Evolutionary conservation across 1,140 invertebrate genomes (phyloP).

Genomic region (Drosophila tropicalis): DNA sequence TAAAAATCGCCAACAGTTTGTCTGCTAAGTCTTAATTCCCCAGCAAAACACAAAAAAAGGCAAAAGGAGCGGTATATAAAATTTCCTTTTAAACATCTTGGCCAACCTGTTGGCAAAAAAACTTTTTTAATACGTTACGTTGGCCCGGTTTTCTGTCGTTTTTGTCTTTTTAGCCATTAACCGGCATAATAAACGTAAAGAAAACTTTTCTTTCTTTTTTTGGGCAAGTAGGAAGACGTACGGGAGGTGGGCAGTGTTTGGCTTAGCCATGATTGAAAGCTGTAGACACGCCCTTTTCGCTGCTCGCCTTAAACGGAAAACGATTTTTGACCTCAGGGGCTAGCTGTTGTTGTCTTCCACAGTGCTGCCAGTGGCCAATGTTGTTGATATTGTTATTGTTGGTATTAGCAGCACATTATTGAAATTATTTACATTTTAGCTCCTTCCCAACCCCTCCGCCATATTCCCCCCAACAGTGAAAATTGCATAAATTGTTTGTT

Average conservation of each 20-base stretch:
- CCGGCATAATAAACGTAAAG: constrained; percentile 58
- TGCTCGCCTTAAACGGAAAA: constrained; percentile 13
- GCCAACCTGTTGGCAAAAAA: constrained; percentile 63
- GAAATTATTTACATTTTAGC: constrained; percentile 64
- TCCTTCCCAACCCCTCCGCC: not conserved
- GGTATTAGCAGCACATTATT: constrained; percentile 74
- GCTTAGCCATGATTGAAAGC: constrained; percentile 65
- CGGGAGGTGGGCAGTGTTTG: not conserved
- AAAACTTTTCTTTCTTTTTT: constrained; percentile 59
- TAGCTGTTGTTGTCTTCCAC: constrained; percentile 5
- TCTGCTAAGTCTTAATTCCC: constrained; percentile 40
- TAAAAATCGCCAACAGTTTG: constrained; percentile 29
- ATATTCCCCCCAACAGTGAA: constrained; percentile 4
- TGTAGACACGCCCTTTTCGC: constrained; percentile 21
- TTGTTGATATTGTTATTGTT: constrained; percentile 51
- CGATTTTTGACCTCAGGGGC: constrained; percentile 60
- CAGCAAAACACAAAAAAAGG: constrained; percentile 18
- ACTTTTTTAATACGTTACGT: constrained; percentile 67
- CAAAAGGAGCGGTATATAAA: constrained; percentile 27
- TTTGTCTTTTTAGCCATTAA: constrained; percentile 34
- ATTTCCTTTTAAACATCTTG: constrained; percentile 28
- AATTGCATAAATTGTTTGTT: constrained; percentile 55
- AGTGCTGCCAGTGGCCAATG: not conserved
- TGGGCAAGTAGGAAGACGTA: constrained; percentile 2
- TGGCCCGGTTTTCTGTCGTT: constrained; percentile 37